Evolutionary conservation across 1,140 invertebrate genomes (phyloP), one percentile per base, ranked within the genome.

Genomic region (Oreohelix idahoensis): DNA sequence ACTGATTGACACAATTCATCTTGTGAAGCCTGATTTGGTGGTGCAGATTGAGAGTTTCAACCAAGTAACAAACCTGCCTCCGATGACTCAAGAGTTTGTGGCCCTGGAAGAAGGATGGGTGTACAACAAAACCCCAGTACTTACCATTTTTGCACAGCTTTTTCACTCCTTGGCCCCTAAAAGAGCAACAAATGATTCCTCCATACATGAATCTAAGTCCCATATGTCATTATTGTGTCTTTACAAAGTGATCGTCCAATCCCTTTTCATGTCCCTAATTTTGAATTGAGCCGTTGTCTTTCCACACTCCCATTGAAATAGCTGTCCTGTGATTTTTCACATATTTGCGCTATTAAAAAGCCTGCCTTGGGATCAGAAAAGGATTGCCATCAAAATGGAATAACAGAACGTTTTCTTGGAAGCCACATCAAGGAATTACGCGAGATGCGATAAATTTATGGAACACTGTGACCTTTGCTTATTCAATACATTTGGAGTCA

Each of bases 11-110:
- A 86, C 89, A 0, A 39, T 93, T 13, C 83, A 89, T 69, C 84
- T 92, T 11, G 77, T 89, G 26, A 42, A 86, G 26, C 92, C 92
- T 29, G 85, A 84, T 32, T 81, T 89, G 29, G 86, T 93, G 0
- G 79, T 93, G 51, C 91, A 93, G 84, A 83, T 93, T 5, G 84
- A 89, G 17, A 87, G 88, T 38, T 35, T 69, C 49, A 86, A 86
- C n/a, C 13, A 49, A 4, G 29, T 75, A 26, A 86, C 88, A 32
- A 91, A 91, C 45, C 90, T 90, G 73, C 89, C 90, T 15, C 29
- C 79, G 29, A 53, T 90, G 26, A 88, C 87, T 5, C 77, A 83
- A 23, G 79, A 89, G 20, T 86, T 87, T 76, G 58, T 88, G 4
- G 58, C 79, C 0, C n/a, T 71, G 32, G 70, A 84, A 23, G 63